phyloP scores from a whole-genome alignment of 2,113 vertebrate species.

The Atractosteus spatula region DNA sequence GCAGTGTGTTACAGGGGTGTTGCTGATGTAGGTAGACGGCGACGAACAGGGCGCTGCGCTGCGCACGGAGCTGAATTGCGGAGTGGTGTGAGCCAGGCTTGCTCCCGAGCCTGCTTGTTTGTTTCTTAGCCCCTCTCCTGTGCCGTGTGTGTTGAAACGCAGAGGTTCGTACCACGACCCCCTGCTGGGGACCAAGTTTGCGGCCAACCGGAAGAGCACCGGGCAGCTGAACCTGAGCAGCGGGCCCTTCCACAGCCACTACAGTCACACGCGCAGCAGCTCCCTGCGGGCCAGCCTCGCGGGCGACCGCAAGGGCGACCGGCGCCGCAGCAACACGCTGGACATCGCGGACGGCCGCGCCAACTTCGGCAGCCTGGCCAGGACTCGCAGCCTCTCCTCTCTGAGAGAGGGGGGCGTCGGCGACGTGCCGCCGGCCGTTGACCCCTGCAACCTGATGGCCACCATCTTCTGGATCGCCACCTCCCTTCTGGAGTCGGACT shows the following conservation, averaged over 20 bases:
- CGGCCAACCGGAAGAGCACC: constrained; percentile 95
- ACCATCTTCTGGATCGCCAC: constrained; percentile 96
- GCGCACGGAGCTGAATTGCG: not conserved
- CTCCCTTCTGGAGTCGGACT: constrained; percentile 93
- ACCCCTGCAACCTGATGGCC: constrained; percentile 91
- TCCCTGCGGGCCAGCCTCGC: constrained; percentile 85
- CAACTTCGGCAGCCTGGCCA: constrained; percentile 85
- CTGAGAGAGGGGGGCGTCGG: constrained; percentile 78
- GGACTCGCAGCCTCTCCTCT: constrained; percentile 92
- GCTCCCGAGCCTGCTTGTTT: not conserved
- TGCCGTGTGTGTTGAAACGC: constrained; percentile 21
- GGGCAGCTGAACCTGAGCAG: constrained; percentile 90
- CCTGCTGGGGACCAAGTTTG: constrained; percentile 85
- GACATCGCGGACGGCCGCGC: constrained; percentile 86
- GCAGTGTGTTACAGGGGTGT: too few relatives aligned
- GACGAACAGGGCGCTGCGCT: too few relatives aligned
- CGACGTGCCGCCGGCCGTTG: constrained; percentile 78
- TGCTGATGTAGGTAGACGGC: too few relatives aligned
- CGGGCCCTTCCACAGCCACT: constrained; percentile 70
- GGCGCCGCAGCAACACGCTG: constrained; percentile 90
- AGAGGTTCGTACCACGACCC: constrained; percentile 82
- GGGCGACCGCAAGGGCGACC: constrained; percentile 79
- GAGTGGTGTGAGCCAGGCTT: too few relatives aligned
- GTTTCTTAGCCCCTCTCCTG: too few relatives aligned
- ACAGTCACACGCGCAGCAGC: constrained; percentile 79